These are phyloP conservation scores for Lemur catta DNA, from an alignment of 2,797 vertebrate genomes.

Conservation along the genomic window DNA sequence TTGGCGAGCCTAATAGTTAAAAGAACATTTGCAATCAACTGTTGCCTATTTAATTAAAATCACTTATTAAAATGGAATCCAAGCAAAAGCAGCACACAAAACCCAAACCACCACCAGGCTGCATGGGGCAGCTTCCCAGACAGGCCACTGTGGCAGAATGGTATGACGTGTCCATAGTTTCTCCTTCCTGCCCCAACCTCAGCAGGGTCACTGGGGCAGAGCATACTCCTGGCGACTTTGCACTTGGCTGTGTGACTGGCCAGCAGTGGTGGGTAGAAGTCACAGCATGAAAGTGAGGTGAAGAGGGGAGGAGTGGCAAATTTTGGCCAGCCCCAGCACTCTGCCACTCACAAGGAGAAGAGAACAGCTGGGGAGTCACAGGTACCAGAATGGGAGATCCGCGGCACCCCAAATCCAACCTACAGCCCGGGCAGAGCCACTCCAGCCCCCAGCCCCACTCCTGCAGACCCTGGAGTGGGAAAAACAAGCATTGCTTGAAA, in stretches of 20 bases:
- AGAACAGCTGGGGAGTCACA: no score
- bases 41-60: not conserved
- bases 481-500: not conserved
- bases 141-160: rapidly evolving
- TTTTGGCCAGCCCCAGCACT: not conserved
- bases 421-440: not conserved
- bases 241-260: not conserved
- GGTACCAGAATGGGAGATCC: not conserved
- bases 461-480: not conserved
- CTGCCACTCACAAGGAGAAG: not conserved
- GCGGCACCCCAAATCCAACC: not conserved
- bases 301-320: no score
- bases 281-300: not conserved
- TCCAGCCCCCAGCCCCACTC: not conserved
- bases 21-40: not conserved
- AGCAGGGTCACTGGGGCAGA: not conserved
- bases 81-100: not conserved
- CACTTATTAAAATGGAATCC: not conserved
- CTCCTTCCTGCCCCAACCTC: not conserved
- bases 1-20: not conserved
- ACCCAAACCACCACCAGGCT: not conserved
- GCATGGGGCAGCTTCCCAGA: not conserved
- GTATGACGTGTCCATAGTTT: no score
- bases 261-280: no score
- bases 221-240: not conserved